These are phyloP conservation scores for Hormaphis cornu DNA, from an alignment of 1,140 invertebrate genomes.

Conservation along the genomic window DNA sequence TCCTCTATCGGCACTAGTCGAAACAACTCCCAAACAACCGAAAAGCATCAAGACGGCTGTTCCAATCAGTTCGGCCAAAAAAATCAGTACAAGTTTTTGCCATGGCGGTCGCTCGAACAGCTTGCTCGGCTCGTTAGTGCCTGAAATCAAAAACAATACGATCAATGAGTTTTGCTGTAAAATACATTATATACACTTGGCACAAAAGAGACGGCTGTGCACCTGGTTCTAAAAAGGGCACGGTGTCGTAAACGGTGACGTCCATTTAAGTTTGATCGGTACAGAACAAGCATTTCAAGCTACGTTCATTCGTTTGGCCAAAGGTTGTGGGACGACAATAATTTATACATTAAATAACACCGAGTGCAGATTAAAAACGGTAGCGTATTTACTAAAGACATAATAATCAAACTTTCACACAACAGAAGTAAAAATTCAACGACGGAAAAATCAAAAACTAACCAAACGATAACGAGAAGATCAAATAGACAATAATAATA, in stretches of 20 bases:
- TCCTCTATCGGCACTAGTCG: neutral
- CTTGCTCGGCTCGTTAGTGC: neutral
- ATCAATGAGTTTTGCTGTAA: neutral
- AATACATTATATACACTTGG: no score
- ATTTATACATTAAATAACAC: no score
- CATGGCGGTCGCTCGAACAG: neutral
- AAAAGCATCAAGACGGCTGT: conserved; percentile 37
- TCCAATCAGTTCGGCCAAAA: conserved; percentile 37
- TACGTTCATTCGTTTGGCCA: neutral
- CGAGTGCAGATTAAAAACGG: no score
- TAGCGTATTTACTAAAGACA: no score
- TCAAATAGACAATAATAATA: no score
- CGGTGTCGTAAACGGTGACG: neutral
- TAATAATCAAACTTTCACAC: no score
- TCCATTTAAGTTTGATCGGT: no score
- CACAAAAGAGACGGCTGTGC: neutral
- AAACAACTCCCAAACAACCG: conserved; percentile 38
- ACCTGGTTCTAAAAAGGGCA: neutral
- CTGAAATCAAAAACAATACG: neutral
- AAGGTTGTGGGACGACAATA: neutral
- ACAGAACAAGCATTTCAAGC: no score
- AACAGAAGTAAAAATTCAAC: no score
- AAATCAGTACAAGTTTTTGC: conserved; percentile 33
- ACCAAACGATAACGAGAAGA: no score
- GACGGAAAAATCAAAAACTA: no score